Base-by-base conservation (phyloP, 2,113 vertebrate species). In the Hydrolagus affinis region DNA sequence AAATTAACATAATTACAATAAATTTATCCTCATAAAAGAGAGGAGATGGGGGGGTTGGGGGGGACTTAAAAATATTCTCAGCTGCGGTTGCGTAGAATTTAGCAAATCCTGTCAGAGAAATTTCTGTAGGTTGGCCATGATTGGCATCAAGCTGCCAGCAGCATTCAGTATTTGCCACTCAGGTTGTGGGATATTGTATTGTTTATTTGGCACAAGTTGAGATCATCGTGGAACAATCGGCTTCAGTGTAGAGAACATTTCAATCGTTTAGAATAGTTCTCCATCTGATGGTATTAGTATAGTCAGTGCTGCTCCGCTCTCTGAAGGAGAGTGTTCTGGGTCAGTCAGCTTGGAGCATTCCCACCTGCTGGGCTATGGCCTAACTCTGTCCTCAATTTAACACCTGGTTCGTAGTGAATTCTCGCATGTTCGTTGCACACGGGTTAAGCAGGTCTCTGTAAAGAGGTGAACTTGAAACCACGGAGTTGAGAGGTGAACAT, bases 271-370 rank as follows among this genome's bases (percentile, higher is more conserved):
- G 57, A 17, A 14, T 62, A 59, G 76, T 28, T 56, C 76, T 25
- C 17, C 28, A 14, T 59, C 76, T 80, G 76, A 8, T 62, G 76
- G 28, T 62, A 12, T 23, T 60, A 14, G 15, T 62, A 80, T 59
- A 62, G 28, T 60, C 57, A 7, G 12, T 80, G 57, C 76, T 17
- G 59, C 57, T 80, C 57, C 62, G 76, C 59, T 62, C 59, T 28
- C 23, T 57, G 23, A 62, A 23, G 62, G 60, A 14, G 25, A 57
- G 62, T 80, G 57, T 80, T 62, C 76, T 80, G 76, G 57, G 59
- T 80, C 76, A 80, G 59, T 80, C 56, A 25, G 59, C 76, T 25
- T 80, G 76, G 62, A 80, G 12, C 57, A 59, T 14, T 80, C 14
- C 59, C 59, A 76, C 76, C 59, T 25, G 76, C 59, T 80, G 57